Evolutionary conservation across 2,113 vertebrate genomes (phyloP).

Genomic region (Grantiella picta): DNA sequence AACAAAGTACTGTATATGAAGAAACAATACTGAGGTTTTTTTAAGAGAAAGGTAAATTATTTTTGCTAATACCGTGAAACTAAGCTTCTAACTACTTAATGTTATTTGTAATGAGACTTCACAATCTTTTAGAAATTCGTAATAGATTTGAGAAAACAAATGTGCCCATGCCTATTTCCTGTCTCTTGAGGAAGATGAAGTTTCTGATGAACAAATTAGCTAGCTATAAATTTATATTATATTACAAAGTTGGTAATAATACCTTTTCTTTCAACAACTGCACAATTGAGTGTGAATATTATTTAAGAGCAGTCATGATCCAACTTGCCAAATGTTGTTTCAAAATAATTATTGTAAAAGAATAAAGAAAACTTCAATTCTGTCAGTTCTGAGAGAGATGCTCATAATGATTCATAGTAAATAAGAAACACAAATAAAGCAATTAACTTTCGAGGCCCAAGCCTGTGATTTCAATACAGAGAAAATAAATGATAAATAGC

Average conservation of each 20-base stretch:
- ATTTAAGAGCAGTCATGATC: not conserved
- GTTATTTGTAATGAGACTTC: not conserved
- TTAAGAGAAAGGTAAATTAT: not conserved
- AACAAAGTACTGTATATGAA: not conserved
- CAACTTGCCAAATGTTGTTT: not conserved
- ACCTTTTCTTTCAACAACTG: not conserved
- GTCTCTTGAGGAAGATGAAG: not conserved
- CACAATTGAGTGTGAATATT: not conserved
- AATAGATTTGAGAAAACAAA: not conserved
- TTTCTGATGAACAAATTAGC: not conserved
- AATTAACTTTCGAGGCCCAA: not conserved
- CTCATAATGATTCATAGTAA: not conserved
- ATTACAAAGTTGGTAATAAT: not conserved
- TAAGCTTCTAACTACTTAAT: not conserved
- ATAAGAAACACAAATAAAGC: not conserved
- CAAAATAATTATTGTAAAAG: not conserved
- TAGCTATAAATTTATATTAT: not conserved
- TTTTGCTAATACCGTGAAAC: not conserved
- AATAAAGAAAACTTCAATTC: not conserved
- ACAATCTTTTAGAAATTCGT: not conserved
- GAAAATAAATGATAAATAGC: not conserved
- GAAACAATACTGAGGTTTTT: not conserved
- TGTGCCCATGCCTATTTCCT: not conserved
- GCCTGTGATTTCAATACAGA: not conserved
- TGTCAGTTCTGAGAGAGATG: not conserved